Evolutionary conservation across 1,140 invertebrate species (phyloP).

Genomic region (Hylaeus anthracinus): DNA sequence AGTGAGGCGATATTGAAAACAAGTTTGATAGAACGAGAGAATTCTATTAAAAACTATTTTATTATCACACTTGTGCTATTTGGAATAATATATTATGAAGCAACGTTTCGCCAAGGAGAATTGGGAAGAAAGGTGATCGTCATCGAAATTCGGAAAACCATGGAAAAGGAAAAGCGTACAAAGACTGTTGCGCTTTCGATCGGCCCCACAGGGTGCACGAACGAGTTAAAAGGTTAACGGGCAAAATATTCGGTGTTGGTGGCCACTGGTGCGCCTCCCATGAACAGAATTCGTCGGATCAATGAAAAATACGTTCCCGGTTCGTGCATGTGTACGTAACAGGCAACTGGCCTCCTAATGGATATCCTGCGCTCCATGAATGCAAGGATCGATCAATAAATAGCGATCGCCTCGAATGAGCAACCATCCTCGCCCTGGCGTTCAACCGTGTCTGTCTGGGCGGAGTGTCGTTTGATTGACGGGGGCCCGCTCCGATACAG

Average conservation of each 20-base stretch:
- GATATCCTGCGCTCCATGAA: constrained; percentile 31
- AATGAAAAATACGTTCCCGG: background rate
- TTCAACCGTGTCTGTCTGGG: background rate
- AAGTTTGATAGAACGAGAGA: too few relatives aligned
- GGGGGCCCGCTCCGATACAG: background rate
- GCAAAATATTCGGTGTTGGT: background rate
- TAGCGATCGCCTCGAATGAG: constrained; percentile 23
- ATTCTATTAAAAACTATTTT: too few relatives aligned
- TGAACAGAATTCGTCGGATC: constrained; percentile 10
- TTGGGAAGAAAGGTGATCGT: too few relatives aligned
- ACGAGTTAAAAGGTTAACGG: constrained; percentile 3
- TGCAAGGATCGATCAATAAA: constrained; percentile 44
- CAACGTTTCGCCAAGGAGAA: too few relatives aligned
- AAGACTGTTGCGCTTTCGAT: too few relatives aligned
- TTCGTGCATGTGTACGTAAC: background rate
- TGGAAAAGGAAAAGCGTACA: too few relatives aligned
- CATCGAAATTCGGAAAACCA: too few relatives aligned
- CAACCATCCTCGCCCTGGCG: constrained; percentile 9
- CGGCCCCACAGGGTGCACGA: too few relatives aligned
- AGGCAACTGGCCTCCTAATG: constrained; percentile 25
- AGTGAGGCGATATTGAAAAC: too few relatives aligned
- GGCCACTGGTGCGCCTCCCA: background rate
- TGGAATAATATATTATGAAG: too few relatives aligned
- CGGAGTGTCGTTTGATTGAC: constrained; percentile 2
- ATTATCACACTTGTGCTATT: too few relatives aligned